Evolutionary conservation across 2,888 invertebrate genomes (phyloP), one percentile per base, ranked within the genome.

Genomic region (Pristionchus arcanus): DNA sequence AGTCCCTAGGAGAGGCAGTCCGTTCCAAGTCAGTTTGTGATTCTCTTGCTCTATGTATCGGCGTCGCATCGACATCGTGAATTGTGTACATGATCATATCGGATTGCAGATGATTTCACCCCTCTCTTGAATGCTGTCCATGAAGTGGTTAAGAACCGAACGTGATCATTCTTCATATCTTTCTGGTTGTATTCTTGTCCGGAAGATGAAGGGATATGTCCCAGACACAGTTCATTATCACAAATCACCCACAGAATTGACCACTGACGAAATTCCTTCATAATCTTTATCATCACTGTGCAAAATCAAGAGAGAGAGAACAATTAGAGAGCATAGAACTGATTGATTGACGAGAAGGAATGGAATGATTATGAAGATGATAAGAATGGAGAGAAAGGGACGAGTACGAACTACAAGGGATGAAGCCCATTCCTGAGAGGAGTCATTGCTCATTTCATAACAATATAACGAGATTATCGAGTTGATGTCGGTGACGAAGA

Each of bases 321-420:
- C 31, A 19, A 31, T 16, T 37, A 25, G 31, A 74, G 74, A 37
- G 74, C 74, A 37, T 16, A 37, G 74, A 74, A 21, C 74, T 37
- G 37, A 71, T 19, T 37, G 74, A 74, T 37, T 21, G 63, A 15
- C 25, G 74, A 19, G 74, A 37, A 34, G 37, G 74, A 74, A 71
- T 34, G 31, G 74, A 74, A 74, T 74, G 74, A 74, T 74, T 74
- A 74, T 74, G 74, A 74, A 74, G 74, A 74, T 74, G 74, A 74
- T 74, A 74, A 74, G 74, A 37, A 34, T 21, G 28, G 37, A 37
- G 37, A 74, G 34, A 71, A 49, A 49, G 42, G 42, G 42, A 9
- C n/a, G 16, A 74, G 37, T 37, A 74, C 74, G 74, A 37, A 74
- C 74, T 74, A 74, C 74, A 37, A 21, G 37, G 74, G 28, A 74